Base-by-base conservation (phyloP, 2,797 vertebrate genomes). In the Typhlichthys eigenmanni region DNA sequence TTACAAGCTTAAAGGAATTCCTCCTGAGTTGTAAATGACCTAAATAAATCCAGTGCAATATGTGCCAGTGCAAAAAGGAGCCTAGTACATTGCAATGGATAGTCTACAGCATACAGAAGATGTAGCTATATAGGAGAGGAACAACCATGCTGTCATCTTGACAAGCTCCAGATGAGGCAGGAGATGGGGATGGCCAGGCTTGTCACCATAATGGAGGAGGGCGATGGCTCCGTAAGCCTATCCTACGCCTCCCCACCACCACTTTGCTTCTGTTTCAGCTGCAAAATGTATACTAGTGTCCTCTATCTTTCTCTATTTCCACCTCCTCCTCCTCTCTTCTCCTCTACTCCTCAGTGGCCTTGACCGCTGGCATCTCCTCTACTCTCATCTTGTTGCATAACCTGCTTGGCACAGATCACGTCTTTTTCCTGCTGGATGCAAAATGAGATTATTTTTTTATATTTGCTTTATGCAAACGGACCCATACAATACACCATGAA, bases 381-480 rank as follows among this genome's bases (percentile, higher is more conserved):
- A 47, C 64, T 81, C 52, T 68, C 62, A 71, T 84, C 72, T 87
- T 68, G 70, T 88, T 89, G 77, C 81, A 79, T 87, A 90, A 90
- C 79, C 75, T 79, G 66, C 70, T 86, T 88, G 86, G 85, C 84
- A 79, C 62, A 69, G 64, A 58, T 67, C 79, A 84, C 68, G 78
- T 87, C 85, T 79, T 76, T 87, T 88, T 87, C 72, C 72, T 69
- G 49, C 81, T 74, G 74, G n/a, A 17, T 85, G 66, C 58, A 82
- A 80, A 82, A 84, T 72, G 65, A 29, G 53, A 12, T 79, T 75
- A 17, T 75, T 60, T 58, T 70, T 59, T 72, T 80, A 77, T 65
- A 78, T 86, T 86, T 90, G 74, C 75, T 84, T 88, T 75, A 88
- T 86, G 87, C 78, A 88, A 85, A 88, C 76, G 60, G 62, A 46